Evolutionary conservation across 2,888 invertebrate species (phyloP).

Genomic region (Ariolimax columbianus): DNA sequence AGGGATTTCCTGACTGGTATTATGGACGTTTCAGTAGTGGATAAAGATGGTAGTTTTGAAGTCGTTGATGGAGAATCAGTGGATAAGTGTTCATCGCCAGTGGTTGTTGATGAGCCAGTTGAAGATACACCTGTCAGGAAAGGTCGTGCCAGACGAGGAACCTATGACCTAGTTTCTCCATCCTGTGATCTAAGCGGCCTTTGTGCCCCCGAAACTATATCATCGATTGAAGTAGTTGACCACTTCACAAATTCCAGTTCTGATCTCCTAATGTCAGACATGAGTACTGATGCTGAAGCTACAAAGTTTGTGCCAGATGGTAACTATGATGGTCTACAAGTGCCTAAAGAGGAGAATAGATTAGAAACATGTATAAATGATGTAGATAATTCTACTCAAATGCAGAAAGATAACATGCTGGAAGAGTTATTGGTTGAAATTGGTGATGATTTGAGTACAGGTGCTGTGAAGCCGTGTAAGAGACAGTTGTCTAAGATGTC

Average conservation of each 20-base stretch:
- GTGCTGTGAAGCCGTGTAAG: background rate
- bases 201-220: background rate
- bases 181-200: background rate
- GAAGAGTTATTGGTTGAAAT: background rate
- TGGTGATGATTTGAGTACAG: background rate
- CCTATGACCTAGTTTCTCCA: slow-evolving; percentile 5
- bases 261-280: background rate
- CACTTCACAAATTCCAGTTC: background rate
- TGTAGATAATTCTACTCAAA: background rate
- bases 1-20: slow-evolving; percentile 25
- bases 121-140: background rate
- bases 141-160: slow-evolving; percentile 6
- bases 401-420: background rate
- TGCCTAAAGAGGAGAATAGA: background rate
- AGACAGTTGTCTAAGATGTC: background rate
- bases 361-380: background rate
- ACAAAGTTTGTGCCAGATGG: no score
- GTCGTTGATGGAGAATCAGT: background rate
- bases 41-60: slow-evolving; percentile 1
- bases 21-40: slow-evolving; percentile 17
- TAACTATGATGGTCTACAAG: background rate
- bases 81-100: background rate
- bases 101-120: background rate
- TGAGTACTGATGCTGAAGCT: background rate
- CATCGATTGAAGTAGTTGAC: background rate